phyloP scores from a whole-genome alignment of 2,888 invertebrate species.

The Hirtodrosophila cameraria region DNA sequence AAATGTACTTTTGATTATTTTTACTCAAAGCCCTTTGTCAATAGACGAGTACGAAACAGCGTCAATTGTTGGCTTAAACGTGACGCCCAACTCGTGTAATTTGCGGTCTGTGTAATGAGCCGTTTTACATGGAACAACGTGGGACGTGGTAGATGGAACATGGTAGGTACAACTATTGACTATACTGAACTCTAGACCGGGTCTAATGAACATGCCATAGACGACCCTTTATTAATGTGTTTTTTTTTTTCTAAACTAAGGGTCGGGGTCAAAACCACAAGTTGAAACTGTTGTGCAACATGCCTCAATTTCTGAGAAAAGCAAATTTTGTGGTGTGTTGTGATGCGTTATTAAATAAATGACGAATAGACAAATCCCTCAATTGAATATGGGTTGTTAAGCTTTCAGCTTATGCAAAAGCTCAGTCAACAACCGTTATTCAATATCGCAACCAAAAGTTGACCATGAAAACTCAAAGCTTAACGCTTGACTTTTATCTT shows the following conservation, averaged over 20 bases:
- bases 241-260: conserved; percentile 10
- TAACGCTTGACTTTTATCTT: no score
- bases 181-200: neutral
- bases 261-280: conserved; percentile 44
- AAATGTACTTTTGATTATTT: conserved; percentile 67
- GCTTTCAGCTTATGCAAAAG: conserved; percentile 40
- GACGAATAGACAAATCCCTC: neutral
- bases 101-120: conserved; percentile 68
- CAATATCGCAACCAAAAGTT: conserved; percentile 44
- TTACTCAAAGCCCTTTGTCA: conserved; percentile 57
- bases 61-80: conserved; percentile 46
- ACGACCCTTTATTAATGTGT: conserved; percentile 41
- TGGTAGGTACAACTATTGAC: no score
- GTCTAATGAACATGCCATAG: conserved; percentile 59
- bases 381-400: conserved; percentile 8
- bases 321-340: conserved; percentile 5
- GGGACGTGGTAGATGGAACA: conserved; percentile 35
- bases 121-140: no score
- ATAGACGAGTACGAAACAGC: conserved; percentile 20
- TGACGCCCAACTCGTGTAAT: conserved; percentile 56
- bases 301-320: conserved; percentile 19
- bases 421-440: conserved; percentile 40
- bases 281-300: conserved; percentile 31
- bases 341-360: conserved; percentile 4
- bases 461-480: conserved; percentile 15